Base-by-base conservation (phyloP, 2,113 vertebrate genomes). In the Silurus asotus region DNA sequence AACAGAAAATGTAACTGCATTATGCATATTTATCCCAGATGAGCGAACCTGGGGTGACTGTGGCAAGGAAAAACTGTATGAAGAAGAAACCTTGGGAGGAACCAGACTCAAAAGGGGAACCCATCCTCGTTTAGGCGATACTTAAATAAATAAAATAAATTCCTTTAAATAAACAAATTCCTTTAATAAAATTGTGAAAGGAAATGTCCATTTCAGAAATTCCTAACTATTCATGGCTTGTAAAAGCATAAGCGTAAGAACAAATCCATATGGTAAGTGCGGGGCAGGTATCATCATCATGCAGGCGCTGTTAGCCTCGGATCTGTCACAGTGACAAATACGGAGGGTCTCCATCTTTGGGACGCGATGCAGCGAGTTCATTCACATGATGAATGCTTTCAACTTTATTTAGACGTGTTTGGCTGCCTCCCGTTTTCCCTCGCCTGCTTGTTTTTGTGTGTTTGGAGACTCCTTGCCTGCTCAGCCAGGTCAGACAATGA, bases 261-360 rank as follows among this genome's bases (percentile, higher is more conserved):
- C 59, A 20, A 82, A 83, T 49, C 84, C 87, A 86, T 86, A 85
- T 53, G 74, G 69, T 72, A 28, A 61, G 80, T 72, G 85, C 59
- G 51, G 87, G 70, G 86, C 78, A 69, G 49, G 59, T 56, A 67
- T 87, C 85, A 82, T 91, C 88, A 91, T 56, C 56, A 83, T 82
- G 55, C 83, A 88, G 81, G 65, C 51, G 83, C 69, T 59, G 58
- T 48, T 28, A 67, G 37, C 87, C 76, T 79, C 28, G 56, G 53
- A 79, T 82, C 76, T 88, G 88, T 89, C 90, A 89, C 55, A 65
- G 69, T 88, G 88, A 91, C 87, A 83, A 88, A 89, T 89, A 84
- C 61, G 64, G 74, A 65, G 65, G 61, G 86, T 80, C 69, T 82
- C 64, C 13, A 28, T 59, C 81, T 78, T 76, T 81, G 53, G 51